phyloP scores from a whole-genome alignment of 2,113 vertebrate species.

The Chlorocebus sabaeus region DNA sequence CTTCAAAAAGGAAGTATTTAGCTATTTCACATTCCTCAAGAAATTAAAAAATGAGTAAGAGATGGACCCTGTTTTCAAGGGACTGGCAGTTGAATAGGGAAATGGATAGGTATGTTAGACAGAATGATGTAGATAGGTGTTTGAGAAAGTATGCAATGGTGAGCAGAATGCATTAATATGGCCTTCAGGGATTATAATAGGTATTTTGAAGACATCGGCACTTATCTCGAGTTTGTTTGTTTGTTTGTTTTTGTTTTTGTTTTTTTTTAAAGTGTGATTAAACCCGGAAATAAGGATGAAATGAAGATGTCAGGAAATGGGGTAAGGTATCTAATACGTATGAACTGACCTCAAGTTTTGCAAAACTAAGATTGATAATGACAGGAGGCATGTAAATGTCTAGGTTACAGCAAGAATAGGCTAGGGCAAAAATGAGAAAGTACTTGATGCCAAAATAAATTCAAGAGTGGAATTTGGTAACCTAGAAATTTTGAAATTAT shows the following conservation, averaged over 20 bases:
- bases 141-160: not conserved
- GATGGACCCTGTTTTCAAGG: not conserved
- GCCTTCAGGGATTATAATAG: not conserved
- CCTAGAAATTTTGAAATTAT: not conserved
- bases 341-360: not conserved
- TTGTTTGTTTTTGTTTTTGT: too few species aligned
- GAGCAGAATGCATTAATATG: not conserved
- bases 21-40: not conserved
- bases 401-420: not conserved
- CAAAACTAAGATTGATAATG: not conserved
- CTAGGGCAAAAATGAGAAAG: not conserved
- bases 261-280: not conserved
- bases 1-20: not conserved
- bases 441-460: not conserved
- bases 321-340: not conserved
- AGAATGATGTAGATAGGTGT: accelerated
- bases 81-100: not conserved
- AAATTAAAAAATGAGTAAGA: not conserved
- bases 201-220: not conserved
- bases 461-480: not conserved
- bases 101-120: not conserved
- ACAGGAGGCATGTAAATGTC: not conserved
- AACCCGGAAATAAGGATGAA: not conserved
- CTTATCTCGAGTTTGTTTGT: too few species aligned
- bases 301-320: not conserved